Percentiles rank a stretch among this genome's conserved stretches.
Conservation (phyloP, 1,140 invertebrate genomes). For the Micrasema longulum region DNA sequence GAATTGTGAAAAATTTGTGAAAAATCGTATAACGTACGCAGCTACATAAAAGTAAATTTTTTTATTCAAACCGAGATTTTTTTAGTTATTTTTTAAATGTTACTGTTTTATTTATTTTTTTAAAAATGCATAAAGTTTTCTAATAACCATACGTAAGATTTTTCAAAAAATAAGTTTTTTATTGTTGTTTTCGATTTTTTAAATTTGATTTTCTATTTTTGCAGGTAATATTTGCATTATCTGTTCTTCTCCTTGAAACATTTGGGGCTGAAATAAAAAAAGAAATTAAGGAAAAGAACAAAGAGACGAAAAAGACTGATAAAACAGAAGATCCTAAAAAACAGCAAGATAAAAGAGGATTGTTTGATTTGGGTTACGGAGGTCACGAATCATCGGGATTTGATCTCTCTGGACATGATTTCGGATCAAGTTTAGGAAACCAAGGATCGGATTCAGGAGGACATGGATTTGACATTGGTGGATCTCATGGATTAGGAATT, state of each 20-base stretch:
- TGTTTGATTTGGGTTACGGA: slow-evolving; percentile 52
- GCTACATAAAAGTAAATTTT: too few relatives aligned
- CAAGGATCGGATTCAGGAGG: slow-evolving; percentile 1
- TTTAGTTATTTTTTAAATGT: too few relatives aligned
- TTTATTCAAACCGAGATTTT: too few relatives aligned
- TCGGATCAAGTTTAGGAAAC: slow-evolving; percentile 53
- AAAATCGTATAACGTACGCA: too few relatives aligned
- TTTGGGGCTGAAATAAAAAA: not conserved
- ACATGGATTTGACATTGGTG: slow-evolving; percentile 63
- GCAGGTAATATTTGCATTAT: not conserved
- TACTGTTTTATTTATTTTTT: too few relatives aligned
- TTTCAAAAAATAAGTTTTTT: too few relatives aligned
- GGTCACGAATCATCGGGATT: slow-evolving; percentile 31
- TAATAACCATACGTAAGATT: too few relatives aligned
- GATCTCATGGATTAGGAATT: slow-evolving; percentile 57
- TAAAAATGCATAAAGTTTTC: too few relatives aligned
- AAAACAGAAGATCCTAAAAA: slow-evolving; percentile 38
- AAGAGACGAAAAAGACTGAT: not conserved
- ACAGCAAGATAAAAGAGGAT: slow-evolving; percentile 51
- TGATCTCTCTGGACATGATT: slow-evolving; percentile 15
- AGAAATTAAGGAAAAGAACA: not conserved
- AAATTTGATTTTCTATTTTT: too few relatives aligned
- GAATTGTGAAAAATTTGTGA: too few relatives aligned
- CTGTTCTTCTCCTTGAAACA: not conserved
- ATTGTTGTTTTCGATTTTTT: too few relatives aligned